Percentiles rank a stretch among this genome's conserved stretches.
Conservation (phyloP, 2,113 vertebrate genomes). For the Aegypius monachus region DNA sequence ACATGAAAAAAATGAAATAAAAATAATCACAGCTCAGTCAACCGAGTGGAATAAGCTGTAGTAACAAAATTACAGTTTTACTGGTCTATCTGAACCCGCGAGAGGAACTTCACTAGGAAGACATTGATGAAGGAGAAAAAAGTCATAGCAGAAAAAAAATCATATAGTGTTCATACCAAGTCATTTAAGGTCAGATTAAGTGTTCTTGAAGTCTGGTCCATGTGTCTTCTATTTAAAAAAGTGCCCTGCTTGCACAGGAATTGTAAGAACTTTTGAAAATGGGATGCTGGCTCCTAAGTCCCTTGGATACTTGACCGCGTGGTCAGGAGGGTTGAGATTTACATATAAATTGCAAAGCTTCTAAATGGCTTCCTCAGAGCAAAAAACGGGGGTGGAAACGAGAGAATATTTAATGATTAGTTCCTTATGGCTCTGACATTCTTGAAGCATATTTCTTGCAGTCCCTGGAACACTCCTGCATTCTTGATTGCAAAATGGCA, state of each 20-base stretch:
- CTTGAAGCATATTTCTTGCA: conserved; percentile 63
- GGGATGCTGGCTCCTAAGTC: conserved; percentile 26
- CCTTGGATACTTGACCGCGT: not conserved
- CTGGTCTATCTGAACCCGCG: not conserved
- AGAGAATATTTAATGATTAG: conserved; percentile 56
- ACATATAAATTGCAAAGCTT: conserved; percentile 49
- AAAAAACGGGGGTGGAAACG: conserved; percentile 41
- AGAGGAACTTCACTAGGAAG: not conserved
- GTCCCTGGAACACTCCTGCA: conserved; percentile 66
- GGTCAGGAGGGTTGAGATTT: conserved; percentile 40
- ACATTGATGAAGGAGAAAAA: not conserved
- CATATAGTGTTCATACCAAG: not conserved
- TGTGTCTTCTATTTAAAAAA: conserved; percentile 28
- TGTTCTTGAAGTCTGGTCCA: conserved; percentile 20
- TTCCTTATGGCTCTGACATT: conserved; percentile 58
- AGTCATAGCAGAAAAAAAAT: not conserved
- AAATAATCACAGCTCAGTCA: not conserved
- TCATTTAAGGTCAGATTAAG: conserved; percentile 17
- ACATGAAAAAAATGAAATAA: not conserved
- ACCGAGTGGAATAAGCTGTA: not conserved
- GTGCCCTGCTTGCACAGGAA: conserved; percentile 17
- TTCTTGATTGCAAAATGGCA: conserved; percentile 67
- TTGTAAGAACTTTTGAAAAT: not conserved
- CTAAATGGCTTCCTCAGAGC: conserved; percentile 40
- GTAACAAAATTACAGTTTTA: not conserved